Percentiles rank a stretch among this genome's conserved stretches.
Evolutionary conservation across 35 echinoderm and acorn worm genomes (phyloP).

Genomic region (Lytechinus variegatus): DNA sequence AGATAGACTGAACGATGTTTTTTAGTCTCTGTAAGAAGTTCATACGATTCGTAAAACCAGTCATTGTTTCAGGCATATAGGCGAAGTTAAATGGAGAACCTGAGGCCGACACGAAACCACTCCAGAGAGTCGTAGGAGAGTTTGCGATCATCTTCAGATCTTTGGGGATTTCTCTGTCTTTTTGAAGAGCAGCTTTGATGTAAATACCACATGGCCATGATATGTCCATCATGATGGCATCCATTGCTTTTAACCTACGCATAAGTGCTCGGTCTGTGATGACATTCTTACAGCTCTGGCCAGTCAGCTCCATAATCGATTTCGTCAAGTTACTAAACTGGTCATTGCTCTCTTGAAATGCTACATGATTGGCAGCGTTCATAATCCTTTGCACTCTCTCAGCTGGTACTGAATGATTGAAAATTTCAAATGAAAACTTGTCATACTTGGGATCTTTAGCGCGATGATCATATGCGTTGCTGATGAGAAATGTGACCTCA

Average conservation of each 20-base stretch:
- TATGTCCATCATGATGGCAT: conserved; percentile 33
- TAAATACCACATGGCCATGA: conserved; percentile 31
- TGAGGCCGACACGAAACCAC: conserved; percentile 9
- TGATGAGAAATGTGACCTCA: conserved; percentile 63
- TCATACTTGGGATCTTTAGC: conserved; percentile 22
- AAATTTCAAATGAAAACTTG: conserved; percentile 63
- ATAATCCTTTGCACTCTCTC: conserved; percentile 36
- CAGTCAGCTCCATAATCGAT: conserved; percentile 43
- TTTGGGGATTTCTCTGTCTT: conserved; percentile 12
- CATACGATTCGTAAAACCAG: conserved; percentile 62
- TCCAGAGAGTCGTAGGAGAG: neutral
- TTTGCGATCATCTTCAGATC: conserved; percentile 44
- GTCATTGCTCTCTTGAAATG: conserved; percentile 45
- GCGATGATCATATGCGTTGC: conserved; percentile 53
- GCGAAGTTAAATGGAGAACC: conserved; percentile 58
- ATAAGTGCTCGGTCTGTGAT: conserved; percentile 22
- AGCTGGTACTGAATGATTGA: conserved; percentile 54
- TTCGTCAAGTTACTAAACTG: conserved; percentile 20
- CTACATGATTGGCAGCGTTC: neutral
- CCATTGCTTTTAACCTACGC: conserved; percentile 9
- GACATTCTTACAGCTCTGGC: conserved; percentile 11
- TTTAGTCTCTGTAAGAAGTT: conserved; percentile 59
- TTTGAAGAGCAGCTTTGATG: neutral
- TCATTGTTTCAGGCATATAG: conserved; percentile 55
- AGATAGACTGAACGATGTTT: neutral